These are phyloP conservation scores for Helleia helle DNA, from an alignment of 2,888 invertebrate genomes.

Conservation along the genomic window DNA sequence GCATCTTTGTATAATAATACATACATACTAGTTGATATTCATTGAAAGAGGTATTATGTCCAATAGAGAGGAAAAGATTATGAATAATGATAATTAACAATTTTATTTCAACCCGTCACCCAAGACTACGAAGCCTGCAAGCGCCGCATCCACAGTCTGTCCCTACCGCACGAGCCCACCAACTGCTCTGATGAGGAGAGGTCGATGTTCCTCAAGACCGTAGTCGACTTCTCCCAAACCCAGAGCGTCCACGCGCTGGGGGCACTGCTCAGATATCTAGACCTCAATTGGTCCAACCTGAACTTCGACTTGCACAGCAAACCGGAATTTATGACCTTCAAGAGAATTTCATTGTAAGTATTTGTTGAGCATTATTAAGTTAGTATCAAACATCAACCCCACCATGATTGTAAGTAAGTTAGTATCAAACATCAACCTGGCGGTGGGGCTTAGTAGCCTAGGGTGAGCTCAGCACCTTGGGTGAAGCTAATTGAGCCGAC, in stretches of 20 bases:
- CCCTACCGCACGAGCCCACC: conserved; percentile 68
- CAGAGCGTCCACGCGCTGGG: conserved; percentile 81
- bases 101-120: no score
- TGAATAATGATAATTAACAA: no score
- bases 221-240: conserved; percentile 76
- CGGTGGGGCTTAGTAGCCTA: no score
- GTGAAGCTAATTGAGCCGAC: no score
- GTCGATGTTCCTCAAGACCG: conserved; percentile 73
- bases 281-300: conserved; percentile 75
- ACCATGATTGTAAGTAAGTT: no score
- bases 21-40: no score
- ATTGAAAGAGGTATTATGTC: not conserved
- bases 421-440: no score
- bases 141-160: conserved; percentile 65
- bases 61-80: no score
- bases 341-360: conserved; percentile 76
- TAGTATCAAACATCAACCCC: no score
- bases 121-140: conserved; percentile 74
- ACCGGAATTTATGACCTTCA: conserved; percentile 68
- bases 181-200: conserved; percentile 70
- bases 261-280: conserved; percentile 80
- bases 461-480: no score
- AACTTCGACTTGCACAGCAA: conserved; percentile 60
- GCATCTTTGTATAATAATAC: no score
- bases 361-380: not conserved